These are phyloP conservation scores for Macquaria australasica DNA, from an alignment of 2,113 vertebrate genomes.

Conservation along the genomic window DNA sequence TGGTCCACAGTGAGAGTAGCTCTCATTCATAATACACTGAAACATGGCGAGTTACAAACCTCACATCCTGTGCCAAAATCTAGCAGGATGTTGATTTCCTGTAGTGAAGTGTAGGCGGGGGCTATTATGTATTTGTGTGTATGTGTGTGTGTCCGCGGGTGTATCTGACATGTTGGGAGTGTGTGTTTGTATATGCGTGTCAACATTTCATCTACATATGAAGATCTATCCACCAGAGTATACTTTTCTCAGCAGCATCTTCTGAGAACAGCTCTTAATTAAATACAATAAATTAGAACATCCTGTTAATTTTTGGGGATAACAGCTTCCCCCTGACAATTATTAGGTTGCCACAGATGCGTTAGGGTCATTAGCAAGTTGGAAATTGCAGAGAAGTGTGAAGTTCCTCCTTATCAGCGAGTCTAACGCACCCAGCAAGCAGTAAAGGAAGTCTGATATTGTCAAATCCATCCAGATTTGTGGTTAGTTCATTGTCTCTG, in stretches of 20 bases:
- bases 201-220: conserved; percentile 13
- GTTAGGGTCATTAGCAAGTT: not conserved
- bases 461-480: conserved; percentile 8
- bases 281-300: conserved; percentile 7
- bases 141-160: conserved; percentile 1
- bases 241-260: conserved; percentile 19
- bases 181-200: conserved; percentile 8
- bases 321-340: not conserved
- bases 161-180: conserved; percentile 5
- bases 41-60: conserved; percentile 69
- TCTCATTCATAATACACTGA: conserved; percentile 79
- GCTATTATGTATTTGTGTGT: conserved; percentile 43
- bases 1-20: conserved; percentile 68
- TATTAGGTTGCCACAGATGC: conserved; percentile 20
- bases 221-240: not conserved
- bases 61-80: conserved; percentile 75
- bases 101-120: conserved; percentile 70
- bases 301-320: conserved; percentile 1
- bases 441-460: conserved; percentile 14
- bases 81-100: conserved; percentile 81
- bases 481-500: not conserved
- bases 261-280: not conserved
- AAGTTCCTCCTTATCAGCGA: conserved; percentile 16
- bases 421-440: not conserved
- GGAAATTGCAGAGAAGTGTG: conserved; percentile 25